phyloP scores from a whole-genome alignment of 2,113 vertebrate species.

The Riparia riparia region DNA sequence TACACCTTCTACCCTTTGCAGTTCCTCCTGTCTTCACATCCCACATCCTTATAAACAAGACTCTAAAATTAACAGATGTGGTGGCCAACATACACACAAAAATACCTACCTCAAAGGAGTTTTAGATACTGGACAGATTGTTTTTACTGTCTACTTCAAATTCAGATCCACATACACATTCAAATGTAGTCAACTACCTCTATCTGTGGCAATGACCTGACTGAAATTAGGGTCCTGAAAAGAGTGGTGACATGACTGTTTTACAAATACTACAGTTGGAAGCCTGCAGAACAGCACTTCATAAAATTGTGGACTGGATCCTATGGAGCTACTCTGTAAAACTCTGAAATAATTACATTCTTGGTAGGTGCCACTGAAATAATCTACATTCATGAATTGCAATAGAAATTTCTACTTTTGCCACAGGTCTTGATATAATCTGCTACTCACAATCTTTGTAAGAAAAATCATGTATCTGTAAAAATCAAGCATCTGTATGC shows the following conservation, averaged over 20 bases:
- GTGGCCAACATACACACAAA: background rate
- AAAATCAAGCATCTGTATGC: background rate
- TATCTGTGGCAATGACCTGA: background rate
- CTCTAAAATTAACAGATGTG: background rate
- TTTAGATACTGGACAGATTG: background rate
- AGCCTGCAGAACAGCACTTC: background rate
- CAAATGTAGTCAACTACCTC: background rate
- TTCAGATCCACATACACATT: background rate
- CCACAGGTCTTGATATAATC: background rate
- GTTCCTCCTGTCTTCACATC: background rate
- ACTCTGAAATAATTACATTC: background rate
- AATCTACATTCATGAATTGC: background rate
- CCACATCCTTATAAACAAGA: background rate
- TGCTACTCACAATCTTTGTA: background rate
- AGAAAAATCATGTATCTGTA: background rate
- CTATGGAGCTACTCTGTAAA: background rate
- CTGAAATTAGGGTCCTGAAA: constrained; percentile 1
- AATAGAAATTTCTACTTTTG: background rate
- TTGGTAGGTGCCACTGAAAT: background rate
- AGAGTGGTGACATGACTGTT: background rate
- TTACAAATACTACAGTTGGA: background rate
- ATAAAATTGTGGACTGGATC: background rate
- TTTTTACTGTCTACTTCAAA: background rate
- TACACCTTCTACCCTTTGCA: background rate
- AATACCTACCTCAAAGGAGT: background rate